A percentile compares a stretch with the other conserved stretches of the same genome.
phyloP scores from a whole-genome alignment of 2,797 vertebrate genomes.

The Xiphophorus birchmanni region DNA sequence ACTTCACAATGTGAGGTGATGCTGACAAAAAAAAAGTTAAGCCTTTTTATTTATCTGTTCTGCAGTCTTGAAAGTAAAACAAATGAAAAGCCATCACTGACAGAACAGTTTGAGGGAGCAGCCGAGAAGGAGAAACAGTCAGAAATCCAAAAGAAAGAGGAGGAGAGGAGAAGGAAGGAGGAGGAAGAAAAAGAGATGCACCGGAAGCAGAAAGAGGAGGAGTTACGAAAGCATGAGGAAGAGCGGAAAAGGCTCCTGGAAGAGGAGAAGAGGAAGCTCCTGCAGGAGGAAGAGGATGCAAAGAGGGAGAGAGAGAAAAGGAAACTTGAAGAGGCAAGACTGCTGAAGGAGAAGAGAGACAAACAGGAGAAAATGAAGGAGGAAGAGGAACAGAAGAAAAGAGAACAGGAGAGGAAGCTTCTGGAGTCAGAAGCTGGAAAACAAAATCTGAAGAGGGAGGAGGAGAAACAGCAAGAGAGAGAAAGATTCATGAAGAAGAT shows the following conservation, averaged over 20 bases:
- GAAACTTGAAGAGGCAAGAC: constrained; percentile 55
- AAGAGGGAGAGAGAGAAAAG: constrained; percentile 49
- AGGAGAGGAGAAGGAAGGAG: constrained; percentile 39
- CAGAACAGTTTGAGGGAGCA: constrained; percentile 50
- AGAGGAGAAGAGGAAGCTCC: constrained; percentile 55
- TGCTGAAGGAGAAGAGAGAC: constrained; percentile 55
- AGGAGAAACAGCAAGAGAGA: constrained; percentile 52
- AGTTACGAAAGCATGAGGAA: constrained; percentile 53
- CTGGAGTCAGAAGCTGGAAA: constrained; percentile 42
- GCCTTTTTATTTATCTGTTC: constrained; percentile 66
- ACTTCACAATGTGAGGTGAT: constrained; percentile 2
- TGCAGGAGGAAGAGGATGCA: constrained; percentile 56
- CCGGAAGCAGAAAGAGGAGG: constrained; percentile 49
- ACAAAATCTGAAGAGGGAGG: constrained; percentile 46
- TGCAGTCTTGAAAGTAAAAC: constrained; percentile 72
- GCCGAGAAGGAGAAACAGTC: constrained; percentile 29
- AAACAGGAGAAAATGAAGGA: constrained; percentile 50
- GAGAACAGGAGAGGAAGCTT: constrained; percentile 40
- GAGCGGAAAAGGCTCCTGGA: constrained; percentile 59
- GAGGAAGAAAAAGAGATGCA: constrained; percentile 40
- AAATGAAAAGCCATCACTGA: constrained; percentile 46
- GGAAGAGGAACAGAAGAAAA: constrained; percentile 44
- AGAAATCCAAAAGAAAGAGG: constrained; percentile 33
- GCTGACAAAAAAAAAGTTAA: constrained; percentile 44
- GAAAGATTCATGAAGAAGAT: constrained; percentile 50